Conservation (phyloP, 2,113 vertebrate genomes). For the Xenopus tropicalis region UCB_Xtro_10.0 CM004444.2:45523001-45523500, state of each 20-base stretch:
- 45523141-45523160: no score
- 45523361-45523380: not conserved
- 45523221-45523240: no score
- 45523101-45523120: not conserved
- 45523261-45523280: no score
- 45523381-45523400: not conserved
- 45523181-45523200: no score
- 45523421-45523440: slow-evolving; percentile 94
- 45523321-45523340: no score
- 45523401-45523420: slow-evolving; percentile 97
- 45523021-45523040: slow-evolving; percentile 97
- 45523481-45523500: slow-evolving; percentile 95
- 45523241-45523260: no score
- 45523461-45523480: slow-evolving; percentile 97
- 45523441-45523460: slow-evolving; percentile 99
- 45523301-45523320: no score
- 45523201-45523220: no score
- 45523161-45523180: no score
- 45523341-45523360: no score
- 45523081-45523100: slow-evolving; percentile 92
- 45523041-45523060: slow-evolving; percentile 98
- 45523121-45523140: no score
- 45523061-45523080: slow-evolving; percentile 98
- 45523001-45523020: slow-evolving; percentile 98
- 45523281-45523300: no score